A percentile compares a stretch with the other conserved stretches of the same genome.
These are phyloP conservation scores for Sylvicola cinctus DNA, from an alignment of 2,888 invertebrate genomes.

Conservation along the genomic window DNA sequence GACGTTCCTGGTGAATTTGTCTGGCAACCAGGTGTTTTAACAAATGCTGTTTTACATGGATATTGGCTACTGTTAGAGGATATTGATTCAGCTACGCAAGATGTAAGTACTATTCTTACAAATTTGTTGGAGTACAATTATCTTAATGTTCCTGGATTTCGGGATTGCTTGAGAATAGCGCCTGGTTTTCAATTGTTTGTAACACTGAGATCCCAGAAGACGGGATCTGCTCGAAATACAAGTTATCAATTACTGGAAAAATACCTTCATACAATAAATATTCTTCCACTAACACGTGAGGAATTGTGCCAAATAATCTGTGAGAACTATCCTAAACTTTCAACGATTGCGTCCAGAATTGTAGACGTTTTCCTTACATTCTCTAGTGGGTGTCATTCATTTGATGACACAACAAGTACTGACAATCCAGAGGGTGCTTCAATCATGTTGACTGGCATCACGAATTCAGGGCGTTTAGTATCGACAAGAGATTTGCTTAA, in stretches of 20 bases:
- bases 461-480: slow-evolving; percentile 36
- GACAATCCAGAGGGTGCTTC: too few relatives aligned
- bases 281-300: slow-evolving; percentile 52
- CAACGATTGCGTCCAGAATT: slow-evolving; percentile 53
- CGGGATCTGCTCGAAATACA: slow-evolving; percentile 26
- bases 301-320: slow-evolving; percentile 58
- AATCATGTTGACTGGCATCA: not conserved
- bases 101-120: slow-evolving; percentile 73
- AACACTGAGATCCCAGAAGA: slow-evolving; percentile 48
- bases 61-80: slow-evolving; percentile 91
- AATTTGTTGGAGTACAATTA: slow-evolving; percentile 66
- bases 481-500: slow-evolving; percentile 82
- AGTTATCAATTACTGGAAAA: slow-evolving; percentile 55
- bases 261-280: slow-evolving; percentile 58
- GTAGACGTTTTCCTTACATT: slow-evolving; percentile 69
- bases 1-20: slow-evolving; percentile 94
- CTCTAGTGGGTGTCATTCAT: slow-evolving; percentile 44
- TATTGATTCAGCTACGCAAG: slow-evolving; percentile 81
- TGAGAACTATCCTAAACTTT: slow-evolving; percentile 43
- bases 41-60: slow-evolving; percentile 69
- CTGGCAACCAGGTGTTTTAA: slow-evolving; percentile 89
- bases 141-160: slow-evolving; percentile 72
- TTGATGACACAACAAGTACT: slow-evolving; percentile 18
- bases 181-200: slow-evolving; percentile 85
- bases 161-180: slow-evolving; percentile 56